Base-by-base conservation (phyloP, 2,797 vertebrate genomes). In the Lithobates pipiens region DNA sequence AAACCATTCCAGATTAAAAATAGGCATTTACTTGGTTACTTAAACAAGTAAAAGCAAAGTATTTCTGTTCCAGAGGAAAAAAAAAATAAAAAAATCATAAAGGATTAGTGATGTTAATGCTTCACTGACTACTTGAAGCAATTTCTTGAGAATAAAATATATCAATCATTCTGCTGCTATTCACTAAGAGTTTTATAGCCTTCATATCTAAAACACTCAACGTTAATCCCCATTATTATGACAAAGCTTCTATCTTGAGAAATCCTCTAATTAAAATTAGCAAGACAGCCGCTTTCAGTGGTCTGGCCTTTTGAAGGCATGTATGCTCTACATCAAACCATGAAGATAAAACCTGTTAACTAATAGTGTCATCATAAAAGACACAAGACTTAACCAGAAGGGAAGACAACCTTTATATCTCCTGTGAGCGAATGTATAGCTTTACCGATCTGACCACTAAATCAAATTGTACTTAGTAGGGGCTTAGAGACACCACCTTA, bases 191-290 rank as follows among this genome's bases (percentile, higher is more conserved):
- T 83, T 76, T 82, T 83, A 83, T 25, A 83, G 73, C 61, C 39
- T 54, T 57, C 57, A 32, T 83, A 83, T 83, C 73, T 76, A 32
- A 83, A 76, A 83, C 73, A 83, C 73, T 83, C 73, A 25, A 50
- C 50, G 54, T 76, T 83, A 76, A 83, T 76, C 81, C 61, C 46
- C 44, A 80, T 83, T 83, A 68, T 83, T 83, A 76, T 83, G 72
- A 76, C 81, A 83, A 76, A 83, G 73, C 81, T 76, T 50, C 72
- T 54, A 69, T 76, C 63, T 83, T 69, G 63, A 69, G 81, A 83
- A 83, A 76, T 69, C 73, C 81, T 54, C 57, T 83, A 76, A 76
- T 83, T 83, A 83, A 82, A 82, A 83, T 76, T 68, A 83, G 46
- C 73, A 39, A 68, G 73, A 72, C 61, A 50, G 39, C n/a, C 50